Conservation (phyloP, 2,113 vertebrate species). For the Melanerpes formicivorus region DNA sequence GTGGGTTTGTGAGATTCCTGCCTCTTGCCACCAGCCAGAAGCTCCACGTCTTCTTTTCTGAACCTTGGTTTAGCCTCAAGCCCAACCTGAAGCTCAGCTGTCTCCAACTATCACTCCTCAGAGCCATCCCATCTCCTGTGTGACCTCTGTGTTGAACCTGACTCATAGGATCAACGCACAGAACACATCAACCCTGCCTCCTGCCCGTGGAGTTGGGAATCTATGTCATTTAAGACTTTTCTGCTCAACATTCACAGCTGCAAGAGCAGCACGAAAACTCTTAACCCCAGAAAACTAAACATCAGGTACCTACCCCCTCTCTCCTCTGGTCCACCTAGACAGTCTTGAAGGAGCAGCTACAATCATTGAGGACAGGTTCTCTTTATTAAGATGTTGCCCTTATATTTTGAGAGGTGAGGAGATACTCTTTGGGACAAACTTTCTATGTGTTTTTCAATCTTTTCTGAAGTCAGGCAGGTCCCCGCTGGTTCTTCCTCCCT, state of each 20-base stretch:
- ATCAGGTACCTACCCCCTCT: neutral
- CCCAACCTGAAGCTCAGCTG: neutral
- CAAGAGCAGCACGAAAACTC: slow-evolving; percentile 22
- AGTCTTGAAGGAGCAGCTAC: neutral
- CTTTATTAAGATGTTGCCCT: neutral
- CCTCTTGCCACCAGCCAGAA: neutral
- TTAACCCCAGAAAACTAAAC: neutral
- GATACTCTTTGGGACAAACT: neutral
- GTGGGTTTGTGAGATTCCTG: neutral
- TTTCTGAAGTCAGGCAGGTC: neutral
- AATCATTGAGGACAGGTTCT: neutral
- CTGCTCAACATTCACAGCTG: neutral
- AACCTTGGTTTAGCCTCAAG: neutral
- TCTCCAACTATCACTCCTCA: neutral
- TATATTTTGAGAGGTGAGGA: neutral
- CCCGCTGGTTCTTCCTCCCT: neutral
- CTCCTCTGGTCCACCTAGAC: neutral
- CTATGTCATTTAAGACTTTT: neutral
- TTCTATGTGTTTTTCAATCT: neutral
- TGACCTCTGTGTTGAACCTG: accelerated
- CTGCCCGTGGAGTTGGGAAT: neutral
- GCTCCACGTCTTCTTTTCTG: neutral
- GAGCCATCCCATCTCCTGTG: neutral
- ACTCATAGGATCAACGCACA: neutral
- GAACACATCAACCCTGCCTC: neutral